Evolutionary conservation across 2,797 vertebrate genomes (phyloP), one percentile per base, ranked within the genome.

Genomic region (Pelobates cultripes): DNA sequence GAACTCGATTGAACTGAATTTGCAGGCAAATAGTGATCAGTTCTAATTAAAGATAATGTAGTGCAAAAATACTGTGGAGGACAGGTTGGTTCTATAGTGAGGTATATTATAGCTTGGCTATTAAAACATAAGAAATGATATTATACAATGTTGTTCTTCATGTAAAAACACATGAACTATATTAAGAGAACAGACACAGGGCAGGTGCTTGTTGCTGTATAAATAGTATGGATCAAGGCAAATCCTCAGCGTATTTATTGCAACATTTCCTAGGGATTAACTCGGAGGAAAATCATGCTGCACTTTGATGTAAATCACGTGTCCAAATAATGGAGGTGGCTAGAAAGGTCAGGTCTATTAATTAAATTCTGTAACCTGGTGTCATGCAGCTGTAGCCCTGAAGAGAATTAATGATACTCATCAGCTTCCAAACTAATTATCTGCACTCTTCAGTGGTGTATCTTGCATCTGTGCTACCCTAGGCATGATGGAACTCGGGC

Each of bases 141-240:
- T 28, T 28, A 28, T 28, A 28, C 28, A 28, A 28, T 60, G 43
- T 41, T 70, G 80, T 63, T 60, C 55, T 68, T 12, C 61, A 70
- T 17, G 53, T 63, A 66, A 70, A 43, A 13, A 15, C 45, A 43
- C 12, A 6, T 40, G 3, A 17, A 7, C n/a, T 66, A 8, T 9
- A 15, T 4, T 3, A 43, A 67, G 57, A 77, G 28, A 55, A 13
- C 67, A 55, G 79, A 42, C 17, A 64, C 17, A 75, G 43, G 69
- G 72, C 82, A 84, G 71, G 77, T 79, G 72, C 77, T 67, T 53
- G 12, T 57, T 84, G 77, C 72, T 84, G 76, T 83, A 83, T 74
- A 83, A 83, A 79, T 84, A 84, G 82, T 84, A 69, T 75, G 82
- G 82, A 79, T 84, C 77, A 79, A 75, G 72, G 45, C 77, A 84